Conservation (phyloP, 1,140 invertebrate genomes). For the Meloidogyne floridensis region DNA sequence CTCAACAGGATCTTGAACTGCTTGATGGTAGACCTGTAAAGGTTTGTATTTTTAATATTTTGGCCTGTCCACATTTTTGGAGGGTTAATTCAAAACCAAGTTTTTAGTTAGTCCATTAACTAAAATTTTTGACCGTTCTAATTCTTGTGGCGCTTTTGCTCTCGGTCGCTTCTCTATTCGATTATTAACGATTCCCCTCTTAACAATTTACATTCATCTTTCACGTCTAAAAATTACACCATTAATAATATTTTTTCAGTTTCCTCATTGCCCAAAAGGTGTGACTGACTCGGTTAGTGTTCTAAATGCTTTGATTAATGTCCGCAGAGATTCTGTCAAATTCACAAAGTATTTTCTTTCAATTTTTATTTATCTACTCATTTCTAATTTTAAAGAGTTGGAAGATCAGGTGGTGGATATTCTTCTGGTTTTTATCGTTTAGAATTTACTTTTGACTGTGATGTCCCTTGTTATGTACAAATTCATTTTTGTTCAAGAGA, state of each 20-base stretch:
- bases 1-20: slow-evolving; percentile 49
- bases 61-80: too few relatives aligned
- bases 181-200: too few relatives aligned
- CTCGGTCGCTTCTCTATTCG: too few relatives aligned
- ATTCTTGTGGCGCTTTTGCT: too few relatives aligned
- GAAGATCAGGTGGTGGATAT: slow-evolving; percentile 27
- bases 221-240: too few relatives aligned
- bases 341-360: slow-evolving; percentile 36
- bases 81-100: too few relatives aligned
- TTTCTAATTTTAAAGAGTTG: slow-evolving; percentile 32
- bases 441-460: slow-evolving; percentile 55
- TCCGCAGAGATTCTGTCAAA: slow-evolving; percentile 54
- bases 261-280: slow-evolving; percentile 46
- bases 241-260: slow-evolving; percentile 36
- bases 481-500: slow-evolving; percentile 55
- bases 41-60: slow-evolving; percentile 24
- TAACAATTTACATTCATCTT: too few relatives aligned
- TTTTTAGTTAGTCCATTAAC: too few relatives aligned
- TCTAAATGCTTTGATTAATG: slow-evolving; percentile 51
- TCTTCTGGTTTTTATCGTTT: slow-evolving; percentile 40
- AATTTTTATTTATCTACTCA: slow-evolving; percentile 18
- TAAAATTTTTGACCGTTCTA: too few relatives aligned
- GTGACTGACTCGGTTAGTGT: slow-evolving; percentile 50
- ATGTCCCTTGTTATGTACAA: slow-evolving; percentile 52
- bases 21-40: slow-evolving; percentile 46